Conservation (phyloP, 2,113 vertebrate genomes). For the Bos indicus region DNA sequence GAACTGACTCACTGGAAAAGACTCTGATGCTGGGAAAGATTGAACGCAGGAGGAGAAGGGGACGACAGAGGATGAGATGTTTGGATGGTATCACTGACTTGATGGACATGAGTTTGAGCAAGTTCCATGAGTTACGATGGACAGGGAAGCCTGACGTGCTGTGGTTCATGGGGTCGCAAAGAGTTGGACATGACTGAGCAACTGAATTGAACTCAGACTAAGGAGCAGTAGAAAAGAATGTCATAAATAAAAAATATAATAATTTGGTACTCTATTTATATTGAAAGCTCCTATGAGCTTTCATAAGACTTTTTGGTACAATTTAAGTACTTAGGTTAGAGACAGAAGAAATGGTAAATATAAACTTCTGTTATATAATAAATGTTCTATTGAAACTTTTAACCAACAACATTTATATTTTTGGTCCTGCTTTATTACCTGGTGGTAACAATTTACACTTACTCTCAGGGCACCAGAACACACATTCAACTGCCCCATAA, state of each 20-base stretch:
- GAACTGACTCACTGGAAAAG: background rate
- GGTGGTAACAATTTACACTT: background rate
- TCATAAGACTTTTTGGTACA: background rate
- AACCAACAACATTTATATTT: background rate
- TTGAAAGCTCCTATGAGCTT: background rate
- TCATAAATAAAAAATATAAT: background rate
- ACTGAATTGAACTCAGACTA: background rate
- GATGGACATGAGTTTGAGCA: background rate
- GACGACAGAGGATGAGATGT: background rate
- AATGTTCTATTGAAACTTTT: conserved; percentile 1
- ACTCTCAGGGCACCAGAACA: background rate
- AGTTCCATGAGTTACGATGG: background rate
- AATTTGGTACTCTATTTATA: background rate
- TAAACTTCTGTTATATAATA: background rate
- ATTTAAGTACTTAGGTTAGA: background rate
- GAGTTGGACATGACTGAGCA: background rate
- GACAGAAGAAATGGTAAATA: background rate
- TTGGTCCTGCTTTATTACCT: background rate
- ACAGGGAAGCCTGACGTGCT: background rate
- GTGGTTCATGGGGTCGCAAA: accelerated
- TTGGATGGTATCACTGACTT: background rate
- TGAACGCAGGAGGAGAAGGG: background rate
- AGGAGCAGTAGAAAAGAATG: background rate
- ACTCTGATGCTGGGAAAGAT: background rate
- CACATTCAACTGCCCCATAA: background rate